phyloP scores from a whole-genome alignment of 1,140 invertebrate species.

The Ectropis grisescens region DNA sequence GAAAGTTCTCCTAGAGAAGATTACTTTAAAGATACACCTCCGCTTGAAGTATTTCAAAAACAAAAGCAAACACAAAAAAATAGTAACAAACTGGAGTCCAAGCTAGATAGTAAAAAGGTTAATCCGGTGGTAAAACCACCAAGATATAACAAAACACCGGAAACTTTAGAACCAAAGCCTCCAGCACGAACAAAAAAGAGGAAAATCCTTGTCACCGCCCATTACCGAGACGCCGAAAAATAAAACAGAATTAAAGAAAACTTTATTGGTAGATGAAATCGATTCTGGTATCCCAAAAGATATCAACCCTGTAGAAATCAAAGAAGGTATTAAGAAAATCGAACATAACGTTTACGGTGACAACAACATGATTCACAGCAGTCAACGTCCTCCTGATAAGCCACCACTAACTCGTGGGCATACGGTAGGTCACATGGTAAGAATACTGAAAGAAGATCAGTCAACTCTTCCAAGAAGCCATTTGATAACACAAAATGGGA shows the following conservation, averaged over 20 bases:
- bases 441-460: conserved; percentile 74
- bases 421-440: conserved; percentile 76
- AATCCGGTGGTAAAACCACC: conserved; percentile 68
- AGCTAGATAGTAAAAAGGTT: conserved; percentile 36
- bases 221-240: conserved; percentile 57
- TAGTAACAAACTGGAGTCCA: conserved; percentile 17
- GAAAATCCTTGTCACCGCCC: conserved; percentile 42
- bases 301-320: conserved; percentile 34
- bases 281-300: conserved; percentile 38
- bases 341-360: conserved; percentile 68
- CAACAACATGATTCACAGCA: conserved; percentile 76
- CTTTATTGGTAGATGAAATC: conserved; percentile 50
- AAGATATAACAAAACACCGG: conserved; percentile 40
- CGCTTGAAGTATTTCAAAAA: conserved; percentile 44
- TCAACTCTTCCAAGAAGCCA: conserved; percentile 75
- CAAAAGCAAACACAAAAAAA: conserved; percentile 40
- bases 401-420: conserved; percentile 74
- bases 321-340: conserved; percentile 61
- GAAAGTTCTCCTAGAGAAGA: conserved; percentile 77
- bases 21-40: conserved; percentile 72
- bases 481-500: conserved; percentile 75
- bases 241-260: conserved; percentile 51
- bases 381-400: conserved; percentile 75
- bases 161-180: conserved; percentile 52
- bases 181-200: conserved; percentile 41